Conservation (phyloP, 2,888 invertebrate genomes). For the Nemoura dubitans region DNA sequence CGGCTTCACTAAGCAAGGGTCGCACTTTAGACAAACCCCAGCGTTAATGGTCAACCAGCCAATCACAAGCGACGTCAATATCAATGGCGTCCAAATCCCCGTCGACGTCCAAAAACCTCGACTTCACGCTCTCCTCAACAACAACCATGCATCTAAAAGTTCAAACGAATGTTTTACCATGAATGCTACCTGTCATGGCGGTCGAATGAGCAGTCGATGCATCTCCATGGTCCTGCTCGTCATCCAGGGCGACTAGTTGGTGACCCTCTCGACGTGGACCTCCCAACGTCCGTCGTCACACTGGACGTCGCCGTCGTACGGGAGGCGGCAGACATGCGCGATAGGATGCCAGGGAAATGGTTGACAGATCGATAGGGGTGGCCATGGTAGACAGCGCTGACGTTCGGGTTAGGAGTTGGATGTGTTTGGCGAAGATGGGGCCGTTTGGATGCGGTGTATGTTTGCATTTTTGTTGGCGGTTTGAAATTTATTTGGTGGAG, state of each 20-base stretch:
- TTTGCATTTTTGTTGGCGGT: background rate
- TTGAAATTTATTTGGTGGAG: background rate
- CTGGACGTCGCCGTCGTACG: background rate
- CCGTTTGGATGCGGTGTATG: background rate
- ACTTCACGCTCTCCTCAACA: background rate
- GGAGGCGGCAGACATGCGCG: background rate
- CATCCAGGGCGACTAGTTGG: background rate
- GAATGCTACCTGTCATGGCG: constrained; percentile 7
- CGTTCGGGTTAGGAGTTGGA: background rate
- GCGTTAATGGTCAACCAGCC: background rate
- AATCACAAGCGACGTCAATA: background rate
- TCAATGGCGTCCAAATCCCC: background rate
- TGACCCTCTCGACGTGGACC: background rate
- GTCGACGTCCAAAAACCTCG: background rate
- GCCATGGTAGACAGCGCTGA: background rate
- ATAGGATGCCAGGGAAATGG: background rate
- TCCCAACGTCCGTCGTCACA: background rate
- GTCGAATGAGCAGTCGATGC: background rate
- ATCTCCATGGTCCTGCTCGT: background rate
- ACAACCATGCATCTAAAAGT: background rate
- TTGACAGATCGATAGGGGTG: background rate
- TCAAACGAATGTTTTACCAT: background rate
- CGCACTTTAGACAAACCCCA: too few relatives aligned
- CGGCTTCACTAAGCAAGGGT: too few relatives aligned
- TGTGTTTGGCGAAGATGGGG: too few relatives aligned